Conservation (phyloP, 2,113 vertebrate genomes). For the Lutjanus erythropterus region DNA sequence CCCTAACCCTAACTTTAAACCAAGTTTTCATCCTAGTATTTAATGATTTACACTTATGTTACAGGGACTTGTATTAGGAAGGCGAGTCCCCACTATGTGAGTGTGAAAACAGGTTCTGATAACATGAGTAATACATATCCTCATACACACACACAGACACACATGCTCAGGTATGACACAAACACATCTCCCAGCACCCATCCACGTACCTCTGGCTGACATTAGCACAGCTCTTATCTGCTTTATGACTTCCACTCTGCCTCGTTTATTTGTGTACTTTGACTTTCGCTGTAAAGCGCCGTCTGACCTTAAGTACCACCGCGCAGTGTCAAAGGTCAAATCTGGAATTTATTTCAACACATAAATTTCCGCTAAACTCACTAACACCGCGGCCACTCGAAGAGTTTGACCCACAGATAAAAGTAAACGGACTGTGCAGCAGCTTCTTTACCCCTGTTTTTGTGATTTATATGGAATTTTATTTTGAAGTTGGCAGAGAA, state of each 20-base stretch:
- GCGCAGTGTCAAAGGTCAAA: slow-evolving; percentile 66
- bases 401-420: slow-evolving; percentile 52
- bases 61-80: background rate
- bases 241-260: slow-evolving; percentile 79
- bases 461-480: slow-evolving; percentile 26
- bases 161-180: slow-evolving; percentile 22
- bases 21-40: background rate
- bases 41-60: too few species aligned
- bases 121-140: background rate
- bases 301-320: slow-evolving; percentile 42
- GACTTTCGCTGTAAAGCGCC: slow-evolving; percentile 71
- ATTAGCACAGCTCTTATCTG: slow-evolving; percentile 68
- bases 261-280: slow-evolving; percentile 81
- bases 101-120: background rate
- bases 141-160: slow-evolving; percentile 18
- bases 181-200: background rate
- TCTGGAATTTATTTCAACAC: slow-evolving; percentile 68
- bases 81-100: background rate
- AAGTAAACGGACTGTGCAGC: slow-evolving; percentile 35
- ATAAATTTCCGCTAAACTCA: slow-evolving; percentile 35
- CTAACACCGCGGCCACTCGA: slow-evolving; percentile 26
- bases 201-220: slow-evolving; percentile 14
- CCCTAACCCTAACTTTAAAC: too few species aligned
- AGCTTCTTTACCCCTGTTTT: background rate
- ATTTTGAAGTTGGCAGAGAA: background rate